Conservation (phyloP, 2,113 vertebrate genomes). For the Suncus etruscus region DNA sequence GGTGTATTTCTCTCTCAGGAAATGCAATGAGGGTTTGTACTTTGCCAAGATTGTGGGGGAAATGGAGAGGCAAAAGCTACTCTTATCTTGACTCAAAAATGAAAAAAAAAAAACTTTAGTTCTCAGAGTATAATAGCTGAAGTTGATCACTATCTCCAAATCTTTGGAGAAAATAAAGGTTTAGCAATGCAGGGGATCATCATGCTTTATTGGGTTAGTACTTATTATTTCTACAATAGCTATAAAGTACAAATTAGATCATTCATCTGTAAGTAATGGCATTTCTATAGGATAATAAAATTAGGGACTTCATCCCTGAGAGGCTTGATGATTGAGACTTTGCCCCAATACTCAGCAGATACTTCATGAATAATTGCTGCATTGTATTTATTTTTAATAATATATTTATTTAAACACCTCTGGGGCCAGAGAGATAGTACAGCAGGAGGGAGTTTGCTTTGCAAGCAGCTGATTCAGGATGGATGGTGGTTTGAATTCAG, state of each 20-base stretch:
- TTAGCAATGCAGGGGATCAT: not conserved
- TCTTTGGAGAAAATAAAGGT: not conserved
- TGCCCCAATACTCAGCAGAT: not conserved
- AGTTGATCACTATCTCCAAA: not conserved
- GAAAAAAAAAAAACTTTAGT: not conserved
- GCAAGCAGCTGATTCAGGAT: too few relatives aligned
- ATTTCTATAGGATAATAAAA: slow-evolving; percentile 3
- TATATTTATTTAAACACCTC: too few relatives aligned
- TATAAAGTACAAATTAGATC: not conserved
- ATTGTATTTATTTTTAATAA: not conserved
- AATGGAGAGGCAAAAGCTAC: not conserved
- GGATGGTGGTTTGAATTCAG: too few relatives aligned
- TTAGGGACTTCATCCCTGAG: not conserved
- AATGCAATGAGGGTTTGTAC: not conserved
- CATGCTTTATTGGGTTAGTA: not conserved
- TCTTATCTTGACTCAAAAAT: not conserved
- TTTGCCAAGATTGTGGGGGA: slow-evolving; percentile 10
- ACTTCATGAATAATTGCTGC: slow-evolving; percentile 2
- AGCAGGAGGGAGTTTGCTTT: too few relatives aligned
- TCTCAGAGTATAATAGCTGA: not conserved
- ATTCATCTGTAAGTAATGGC: not conserved
- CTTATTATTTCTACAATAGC: not conserved
- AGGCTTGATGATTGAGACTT: not conserved
- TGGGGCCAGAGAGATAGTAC: too few relatives aligned
- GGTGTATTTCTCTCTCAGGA: not conserved